Evolutionary conservation across 2,888 invertebrate genomes (phyloP).

Genomic region (Agrypnus murinus): DNA sequence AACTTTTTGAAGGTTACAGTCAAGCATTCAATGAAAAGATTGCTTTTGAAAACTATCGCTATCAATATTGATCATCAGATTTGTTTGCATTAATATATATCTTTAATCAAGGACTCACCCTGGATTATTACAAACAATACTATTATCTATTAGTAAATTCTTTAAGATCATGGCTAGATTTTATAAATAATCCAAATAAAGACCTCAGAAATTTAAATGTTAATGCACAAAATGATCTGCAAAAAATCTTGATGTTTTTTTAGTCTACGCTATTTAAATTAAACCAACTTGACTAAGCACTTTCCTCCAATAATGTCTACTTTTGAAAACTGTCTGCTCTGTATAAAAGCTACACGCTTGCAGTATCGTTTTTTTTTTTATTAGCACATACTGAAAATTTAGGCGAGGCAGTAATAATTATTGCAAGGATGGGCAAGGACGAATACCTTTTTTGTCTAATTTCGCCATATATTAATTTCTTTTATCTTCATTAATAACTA

Average conservation of each 20-base stretch:
- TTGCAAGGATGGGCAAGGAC: slow-evolving; percentile 23
- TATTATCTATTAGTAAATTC: neutral
- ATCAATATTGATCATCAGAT: no score
- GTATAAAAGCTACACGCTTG: neutral
- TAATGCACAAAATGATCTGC: slow-evolving; percentile 7
- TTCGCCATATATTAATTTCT: neutral
- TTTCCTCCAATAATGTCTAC: slow-evolving; percentile 6
- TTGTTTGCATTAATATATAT: no score
- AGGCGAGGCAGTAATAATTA: slow-evolving; percentile 12
- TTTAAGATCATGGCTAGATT: slow-evolving; percentile 11
- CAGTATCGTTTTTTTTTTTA: no score
- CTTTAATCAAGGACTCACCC: neutral
- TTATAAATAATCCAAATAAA: neutral
- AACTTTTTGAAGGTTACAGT: no score
- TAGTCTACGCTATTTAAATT: neutral
- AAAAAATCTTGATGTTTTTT: neutral
- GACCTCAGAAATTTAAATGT: slow-evolving; percentile 7
- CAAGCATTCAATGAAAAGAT: no score
- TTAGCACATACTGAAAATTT: no score
- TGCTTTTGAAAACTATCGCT: no score
- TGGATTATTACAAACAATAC: slow-evolving; percentile 11
- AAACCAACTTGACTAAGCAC: slow-evolving; percentile 18
- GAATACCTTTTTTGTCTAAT: neutral
- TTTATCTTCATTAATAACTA: neutral
- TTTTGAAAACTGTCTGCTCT: neutral